A percentile compares a stretch with the other conserved stretches of the same genome.
phyloP scores from a whole-genome alignment of 1,140 invertebrate genomes.

The Drosophila kepulauana region DNA sequence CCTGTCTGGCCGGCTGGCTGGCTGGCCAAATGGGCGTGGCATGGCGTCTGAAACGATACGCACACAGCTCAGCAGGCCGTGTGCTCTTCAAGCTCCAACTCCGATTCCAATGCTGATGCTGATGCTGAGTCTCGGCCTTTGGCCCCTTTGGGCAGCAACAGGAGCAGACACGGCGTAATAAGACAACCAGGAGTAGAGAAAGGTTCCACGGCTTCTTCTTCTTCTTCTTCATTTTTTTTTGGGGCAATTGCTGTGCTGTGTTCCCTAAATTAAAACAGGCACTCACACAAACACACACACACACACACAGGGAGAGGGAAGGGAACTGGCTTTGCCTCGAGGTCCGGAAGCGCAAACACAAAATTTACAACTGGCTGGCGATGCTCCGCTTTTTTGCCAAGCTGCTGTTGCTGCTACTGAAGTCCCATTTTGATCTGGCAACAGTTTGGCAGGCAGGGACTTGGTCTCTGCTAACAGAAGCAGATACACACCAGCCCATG shows the following conservation, averaged over 20 bases:
- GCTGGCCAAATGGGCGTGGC: slow-evolving; percentile 26
- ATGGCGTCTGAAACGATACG: slow-evolving; percentile 41
- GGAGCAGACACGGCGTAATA: slow-evolving; percentile 49
- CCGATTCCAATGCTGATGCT: no score
- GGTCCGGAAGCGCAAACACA: slow-evolving; percentile 47
- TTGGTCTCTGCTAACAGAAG: slow-evolving; percentile 1
- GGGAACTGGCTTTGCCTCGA: slow-evolving; percentile 30
- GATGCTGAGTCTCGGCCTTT: slow-evolving; percentile 12
- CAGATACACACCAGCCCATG: neutral
- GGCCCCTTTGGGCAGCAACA: neutral
- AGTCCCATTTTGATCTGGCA: slow-evolving; percentile 47
- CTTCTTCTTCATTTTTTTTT: slow-evolving; percentile 28
- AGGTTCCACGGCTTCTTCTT: slow-evolving; percentile 36
- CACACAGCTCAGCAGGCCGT: slow-evolving; percentile 47
- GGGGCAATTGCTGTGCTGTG: slow-evolving; percentile 65
- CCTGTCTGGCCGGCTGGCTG: neutral
- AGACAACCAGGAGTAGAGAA: slow-evolving; percentile 49
- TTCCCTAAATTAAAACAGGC: slow-evolving; percentile 76
- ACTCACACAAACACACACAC: slow-evolving; percentile 19
- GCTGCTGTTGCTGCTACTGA: slow-evolving; percentile 29
- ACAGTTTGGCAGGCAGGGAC: slow-evolving; percentile 9
- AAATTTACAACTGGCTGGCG: slow-evolving; percentile 75
- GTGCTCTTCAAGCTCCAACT: slow-evolving; percentile 36
- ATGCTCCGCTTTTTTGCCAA: slow-evolving; percentile 32
- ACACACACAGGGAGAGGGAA: neutral